Evolutionary conservation across 2,888 invertebrate genomes (phyloP).

Genomic region (Syrista parreyssii): DNA sequence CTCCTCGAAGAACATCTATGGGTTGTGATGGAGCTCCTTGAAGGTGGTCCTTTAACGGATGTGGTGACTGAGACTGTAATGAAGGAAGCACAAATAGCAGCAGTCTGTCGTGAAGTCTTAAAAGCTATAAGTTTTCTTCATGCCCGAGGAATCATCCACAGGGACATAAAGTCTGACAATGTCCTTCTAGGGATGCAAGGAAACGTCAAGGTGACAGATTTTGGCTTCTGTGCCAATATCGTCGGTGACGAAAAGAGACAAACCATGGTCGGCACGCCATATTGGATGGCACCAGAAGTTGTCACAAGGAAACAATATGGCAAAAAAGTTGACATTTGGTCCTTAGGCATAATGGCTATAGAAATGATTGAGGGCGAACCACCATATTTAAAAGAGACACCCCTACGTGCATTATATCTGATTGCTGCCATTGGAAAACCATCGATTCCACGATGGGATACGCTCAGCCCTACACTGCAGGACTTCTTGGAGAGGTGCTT

Average conservation of each 20-base stretch:
- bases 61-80: slow-evolving; percentile 97
- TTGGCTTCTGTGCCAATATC: slow-evolving; percentile 98
- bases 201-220: slow-evolving; percentile 92
- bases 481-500: slow-evolving; percentile 90
- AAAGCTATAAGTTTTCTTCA: slow-evolving; percentile 92
- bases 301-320: slow-evolving; percentile 94
- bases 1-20: slow-evolving; percentile 92
- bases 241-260: slow-evolving; percentile 94
- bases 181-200: slow-evolving; percentile 94
- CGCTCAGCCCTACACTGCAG: slow-evolving; percentile 80
- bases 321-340: slow-evolving; percentile 94
- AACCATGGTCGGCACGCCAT: slow-evolving; percentile 98
- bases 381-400: slow-evolving; percentile 95
- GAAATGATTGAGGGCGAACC: slow-evolving; percentile 98
- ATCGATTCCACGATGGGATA: slow-evolving; percentile 85
- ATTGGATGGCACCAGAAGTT: slow-evolving; percentile 98
- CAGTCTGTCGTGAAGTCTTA: slow-evolving; percentile 90
- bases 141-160: slow-evolving; percentile 88
- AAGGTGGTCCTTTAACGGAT: slow-evolving; percentile 95
- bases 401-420: slow-evolving; percentile 89
- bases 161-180: slow-evolving; percentile 98
- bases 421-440: slow-evolving; percentile 97
- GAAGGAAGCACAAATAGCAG: slow-evolving; percentile 97
- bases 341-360: slow-evolving; percentile 97
- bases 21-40: slow-evolving; percentile 96